Evolutionary conservation across 2,797 vertebrate genomes (phyloP).

Genomic region (Craterocephalus amniculus): DNA sequence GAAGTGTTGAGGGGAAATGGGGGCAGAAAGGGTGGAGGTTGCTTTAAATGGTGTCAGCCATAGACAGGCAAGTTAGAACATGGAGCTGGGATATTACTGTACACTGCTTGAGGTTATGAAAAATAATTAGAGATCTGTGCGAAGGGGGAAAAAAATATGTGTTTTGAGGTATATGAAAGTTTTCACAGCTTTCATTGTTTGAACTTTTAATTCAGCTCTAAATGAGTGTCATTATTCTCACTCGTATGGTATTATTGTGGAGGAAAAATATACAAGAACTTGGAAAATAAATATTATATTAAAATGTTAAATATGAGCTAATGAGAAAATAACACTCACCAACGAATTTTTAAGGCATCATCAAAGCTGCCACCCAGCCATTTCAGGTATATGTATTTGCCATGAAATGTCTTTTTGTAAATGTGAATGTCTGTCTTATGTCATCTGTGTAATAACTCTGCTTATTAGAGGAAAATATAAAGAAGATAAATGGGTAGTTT

Average conservation of each 20-base stretch:
- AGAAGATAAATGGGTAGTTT: conserved; percentile 81
- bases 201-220: conserved; percentile 85
- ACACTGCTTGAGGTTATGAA: conserved; percentile 87
- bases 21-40: conserved; percentile 56
- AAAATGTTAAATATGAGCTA: conserved; percentile 81
- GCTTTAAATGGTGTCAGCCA: conserved; percentile 71
- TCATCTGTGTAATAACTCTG: conserved; percentile 76
- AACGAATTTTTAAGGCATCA: conserved; percentile 66
- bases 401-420: conserved; percentile 70
- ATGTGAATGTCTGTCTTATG: conserved; percentile 75
- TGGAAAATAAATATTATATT: conserved; percentile 73
- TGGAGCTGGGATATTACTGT: conserved; percentile 82
- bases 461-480: conserved; percentile 80
- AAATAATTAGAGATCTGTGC: conserved; percentile 85
- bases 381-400: conserved; percentile 62
- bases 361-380: conserved; percentile 60
- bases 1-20: conserved; percentile 47
- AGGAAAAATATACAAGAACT: conserved; percentile 55
- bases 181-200: conserved; percentile 80
- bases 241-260: conserved; percentile 73
- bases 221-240: conserved; percentile 85
- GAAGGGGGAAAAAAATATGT: conserved; percentile 52
- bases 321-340: conserved; percentile 79
- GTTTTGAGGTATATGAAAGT: conserved; percentile 84
- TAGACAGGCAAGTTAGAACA: conserved; percentile 80